A percentile compares a stretch with the other conserved stretches of the same genome.
phyloP scores from a whole-genome alignment of 2,888 invertebrate species.

The Torymus texanus region DNA sequence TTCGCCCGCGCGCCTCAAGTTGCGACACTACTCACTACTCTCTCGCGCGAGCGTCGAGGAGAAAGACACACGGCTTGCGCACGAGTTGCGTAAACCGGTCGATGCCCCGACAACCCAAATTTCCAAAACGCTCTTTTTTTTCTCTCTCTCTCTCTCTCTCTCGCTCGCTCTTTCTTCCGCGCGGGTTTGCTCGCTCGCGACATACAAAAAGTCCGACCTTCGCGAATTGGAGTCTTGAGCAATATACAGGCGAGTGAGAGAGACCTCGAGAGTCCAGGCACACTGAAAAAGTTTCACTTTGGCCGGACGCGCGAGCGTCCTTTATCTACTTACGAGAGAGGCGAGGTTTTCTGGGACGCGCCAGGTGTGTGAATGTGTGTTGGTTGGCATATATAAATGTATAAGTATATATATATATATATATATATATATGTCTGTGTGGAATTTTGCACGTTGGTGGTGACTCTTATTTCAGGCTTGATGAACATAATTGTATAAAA shows the following conservation, averaged over 20 bases:
- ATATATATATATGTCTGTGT: too few relatives aligned
- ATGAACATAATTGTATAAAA: too few relatives aligned
- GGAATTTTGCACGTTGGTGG: too few relatives aligned
- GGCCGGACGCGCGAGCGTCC: conserved; percentile 14
- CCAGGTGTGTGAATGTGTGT: too few relatives aligned
- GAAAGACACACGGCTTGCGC: conserved; percentile 48
- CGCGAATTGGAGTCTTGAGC: conserved; percentile 38
- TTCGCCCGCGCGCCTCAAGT: conserved; percentile 66
- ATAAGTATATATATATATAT: too few relatives aligned
- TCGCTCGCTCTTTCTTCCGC: background rate
- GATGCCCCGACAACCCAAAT: conserved; percentile 71
- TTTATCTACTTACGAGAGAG: conserved; percentile 31
- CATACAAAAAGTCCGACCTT: conserved; percentile 21
- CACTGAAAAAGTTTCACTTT: conserved; percentile 30
- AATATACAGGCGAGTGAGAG: conserved; percentile 6
- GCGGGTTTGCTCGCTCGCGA: background rate
- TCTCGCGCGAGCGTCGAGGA: conserved; percentile 31
- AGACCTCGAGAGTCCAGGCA: conserved; percentile 29
- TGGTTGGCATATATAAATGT: too few relatives aligned
- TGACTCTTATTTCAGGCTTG: too few relatives aligned
- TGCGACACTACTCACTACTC: conserved; percentile 66
- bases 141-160: background rate
- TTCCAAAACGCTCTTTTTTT: conserved; percentile 62
- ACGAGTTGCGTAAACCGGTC: conserved; percentile 72
- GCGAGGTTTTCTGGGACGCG: background rate